Evolutionary conservation across 2,113 vertebrate species (phyloP).

Genomic region (Tragelaphus imberbis): DNA sequence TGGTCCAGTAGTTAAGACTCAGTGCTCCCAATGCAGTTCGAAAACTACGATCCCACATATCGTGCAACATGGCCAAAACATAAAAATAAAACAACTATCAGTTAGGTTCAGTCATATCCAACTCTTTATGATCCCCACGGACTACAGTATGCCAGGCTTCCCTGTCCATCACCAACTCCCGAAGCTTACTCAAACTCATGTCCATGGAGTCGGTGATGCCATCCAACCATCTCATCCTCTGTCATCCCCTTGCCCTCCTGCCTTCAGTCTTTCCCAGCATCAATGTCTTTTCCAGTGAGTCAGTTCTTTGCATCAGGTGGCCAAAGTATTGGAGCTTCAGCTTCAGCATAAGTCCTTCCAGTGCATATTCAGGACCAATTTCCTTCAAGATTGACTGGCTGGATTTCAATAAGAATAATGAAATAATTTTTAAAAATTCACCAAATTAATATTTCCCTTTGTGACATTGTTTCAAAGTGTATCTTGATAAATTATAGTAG

Average conservation of each 20-base stretch:
- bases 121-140: not conserved
- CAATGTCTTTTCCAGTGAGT: not conserved
- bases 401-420: not conserved
- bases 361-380: not conserved
- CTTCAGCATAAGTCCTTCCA: not conserved
- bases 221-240: not conserved
- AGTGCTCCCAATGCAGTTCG: not conserved
- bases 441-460: not conserved
- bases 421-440: not conserved
- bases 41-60: not conserved
- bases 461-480: not conserved
- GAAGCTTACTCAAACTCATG: not conserved
- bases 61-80: not conserved
- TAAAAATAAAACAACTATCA: not conserved
- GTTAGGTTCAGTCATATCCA: not conserved
- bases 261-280: not conserved
- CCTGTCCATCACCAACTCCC: not conserved
- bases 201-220: not conserved
- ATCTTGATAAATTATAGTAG: not conserved
- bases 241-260: not conserved
- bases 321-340: not conserved
- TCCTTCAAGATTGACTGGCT: not conserved
- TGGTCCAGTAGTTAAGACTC: not conserved
- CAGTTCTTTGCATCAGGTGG: not conserved
- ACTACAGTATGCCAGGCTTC: accelerated